Evolutionary conservation across 2,113 vertebrate genomes (phyloP), one percentile per base, ranked within the genome.

Genomic region (Heterocephalus glaber): DNA sequence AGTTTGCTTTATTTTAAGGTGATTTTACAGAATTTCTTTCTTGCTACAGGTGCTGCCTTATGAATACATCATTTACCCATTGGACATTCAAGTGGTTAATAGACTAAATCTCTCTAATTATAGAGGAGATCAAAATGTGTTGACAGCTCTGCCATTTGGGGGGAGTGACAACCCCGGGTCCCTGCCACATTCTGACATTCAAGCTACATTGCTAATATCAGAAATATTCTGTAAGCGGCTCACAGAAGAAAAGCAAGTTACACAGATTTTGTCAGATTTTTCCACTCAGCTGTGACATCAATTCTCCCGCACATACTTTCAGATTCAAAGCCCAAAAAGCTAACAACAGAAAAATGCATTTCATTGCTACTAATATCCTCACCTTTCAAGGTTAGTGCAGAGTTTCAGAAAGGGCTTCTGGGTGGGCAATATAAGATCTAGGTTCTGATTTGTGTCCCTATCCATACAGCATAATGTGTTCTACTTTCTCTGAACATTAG

Each of bases 71-170:
- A 82, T 91, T 92, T 96, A 56, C 60, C 65, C 56, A 44, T 80
- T 89, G 79, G 61, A 41, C 56, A 76, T 90, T 92, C 49, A 76
- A 92, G 81, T 96, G 16, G 63, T 88, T 96, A 95, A 95, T 94
- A 86, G 41, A 72, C 35, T 61, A 96, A 92, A 74, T 86, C 14
- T 95, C 80, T 94, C 49, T 96, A 97, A 96, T 97, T 93, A 89
- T 60, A 93, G 41, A 87, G 38, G 56, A 70, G 96, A 90, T 90
- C 63, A 93, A 77, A 63, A 92, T 83, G 70, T 94, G 82, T 83
- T 95, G 94, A 96, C 66, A 97, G 44, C 28, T 77, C 44, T 92
- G 16, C 54, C 95, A 74, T 94, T 95, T 92, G 26, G 13, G 16
- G 38, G 41, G 54, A 52, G 63, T 88, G 85, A 86, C 87, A 79